Percentiles rank a stretch among this genome's conserved stretches.
Conservation (phyloP, 2,888 invertebrate genomes). For the Drosophila stalkeri region DNA sequence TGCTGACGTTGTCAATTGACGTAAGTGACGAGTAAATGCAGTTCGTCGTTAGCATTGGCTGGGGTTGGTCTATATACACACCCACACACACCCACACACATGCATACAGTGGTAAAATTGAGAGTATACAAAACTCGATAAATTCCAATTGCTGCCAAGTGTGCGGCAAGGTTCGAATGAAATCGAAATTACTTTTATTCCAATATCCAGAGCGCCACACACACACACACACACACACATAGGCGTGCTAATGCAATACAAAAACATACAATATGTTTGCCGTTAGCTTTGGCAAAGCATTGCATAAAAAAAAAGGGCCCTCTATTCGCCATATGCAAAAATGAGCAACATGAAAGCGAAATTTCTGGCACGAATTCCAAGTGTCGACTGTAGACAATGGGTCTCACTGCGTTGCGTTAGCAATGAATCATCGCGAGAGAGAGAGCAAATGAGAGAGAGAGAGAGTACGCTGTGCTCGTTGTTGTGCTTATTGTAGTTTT, state of each 20-base stretch:
- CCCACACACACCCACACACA: not conserved
- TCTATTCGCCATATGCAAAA: slow-evolving; percentile 32
- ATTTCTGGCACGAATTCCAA: slow-evolving; percentile 79
- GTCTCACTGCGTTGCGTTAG: slow-evolving; percentile 50
- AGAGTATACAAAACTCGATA: slow-evolving; percentile 38
- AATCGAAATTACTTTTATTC: slow-evolving; percentile 61
- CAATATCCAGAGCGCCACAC: slow-evolving; percentile 18
- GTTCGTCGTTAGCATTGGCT: slow-evolving; percentile 2
- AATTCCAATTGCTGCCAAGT: slow-evolving; percentile 16
- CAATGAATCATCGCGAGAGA: slow-evolving; percentile 65
- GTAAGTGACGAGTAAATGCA: slow-evolving; percentile 23
- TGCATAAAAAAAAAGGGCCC: slow-evolving; percentile 68
- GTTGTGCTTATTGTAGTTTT: slow-evolving; percentile 8
- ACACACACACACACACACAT: slow-evolving; percentile 5
- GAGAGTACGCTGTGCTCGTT: not conserved
- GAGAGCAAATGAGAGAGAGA: slow-evolving; percentile 9
- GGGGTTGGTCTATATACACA: not conserved
- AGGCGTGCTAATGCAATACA: slow-evolving; percentile 11
- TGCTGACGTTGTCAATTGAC: slow-evolving; percentile 40
- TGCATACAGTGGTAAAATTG: slow-evolving; percentile 57
- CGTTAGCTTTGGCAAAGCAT: slow-evolving; percentile 30
- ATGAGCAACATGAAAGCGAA: slow-evolving; percentile 76
- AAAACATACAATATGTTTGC: slow-evolving; percentile 22
- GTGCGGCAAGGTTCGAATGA: slow-evolving; percentile 35
- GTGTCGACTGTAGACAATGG: slow-evolving; percentile 67